These are phyloP conservation scores for Ctenodactylus gundi DNA, from an alignment of 2,113 vertebrate species.

Conservation along the genomic window DNA sequence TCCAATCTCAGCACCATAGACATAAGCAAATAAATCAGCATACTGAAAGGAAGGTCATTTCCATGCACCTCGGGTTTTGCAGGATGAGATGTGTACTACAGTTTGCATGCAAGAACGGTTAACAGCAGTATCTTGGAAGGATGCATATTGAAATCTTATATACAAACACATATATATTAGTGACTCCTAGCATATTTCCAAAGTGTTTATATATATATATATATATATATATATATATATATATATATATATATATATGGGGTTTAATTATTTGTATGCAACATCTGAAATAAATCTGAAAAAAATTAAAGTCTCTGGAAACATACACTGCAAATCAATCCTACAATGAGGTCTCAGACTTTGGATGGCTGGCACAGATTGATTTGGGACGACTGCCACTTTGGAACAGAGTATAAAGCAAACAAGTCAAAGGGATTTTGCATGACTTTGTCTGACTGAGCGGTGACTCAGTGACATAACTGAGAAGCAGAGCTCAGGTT, in stretches of 20 bases:
- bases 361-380: not conserved
- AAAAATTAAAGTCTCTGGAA: not conserved
- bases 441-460: not conserved
- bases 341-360: not conserved
- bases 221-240: slow-evolving; percentile 24
- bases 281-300: not conserved
- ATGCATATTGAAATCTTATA: not conserved
- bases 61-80: too few relatives aligned
- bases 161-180: not conserved
- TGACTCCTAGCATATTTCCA: not conserved
- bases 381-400: slow-evolving; percentile 2
- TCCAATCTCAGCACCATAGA: not conserved
- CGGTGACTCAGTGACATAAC: not conserved
- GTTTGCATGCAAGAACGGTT: not conserved
- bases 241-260: not conserved
- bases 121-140: not conserved
- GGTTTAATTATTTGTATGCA: not conserved
- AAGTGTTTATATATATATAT: not conserved
- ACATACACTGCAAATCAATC: not conserved
- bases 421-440: not conserved
- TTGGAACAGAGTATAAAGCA: slow-evolving; percentile 3
- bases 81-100: not conserved
- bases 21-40: not conserved
- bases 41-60: not conserved
- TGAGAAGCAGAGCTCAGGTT: not conserved